Percentiles rank a stretch among this genome's conserved stretches.
phyloP scores from a whole-genome alignment of 2,888 invertebrate species.

The Linnaemya vulpina region DNA sequence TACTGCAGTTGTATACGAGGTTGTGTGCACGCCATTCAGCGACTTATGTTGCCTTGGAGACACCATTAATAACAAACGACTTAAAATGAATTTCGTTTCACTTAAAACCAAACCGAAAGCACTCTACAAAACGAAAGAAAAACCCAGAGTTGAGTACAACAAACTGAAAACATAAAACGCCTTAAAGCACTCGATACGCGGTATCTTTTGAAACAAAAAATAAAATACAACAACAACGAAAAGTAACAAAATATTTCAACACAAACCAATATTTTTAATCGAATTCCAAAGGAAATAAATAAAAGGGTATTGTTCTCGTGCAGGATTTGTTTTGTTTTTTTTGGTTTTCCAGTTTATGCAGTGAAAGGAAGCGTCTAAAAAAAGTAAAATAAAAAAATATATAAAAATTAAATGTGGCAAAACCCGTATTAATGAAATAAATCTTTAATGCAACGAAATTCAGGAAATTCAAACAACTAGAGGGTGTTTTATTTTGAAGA shows the following conservation, averaged over 20 bases:
- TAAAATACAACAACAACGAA: too few species aligned
- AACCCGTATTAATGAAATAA: background rate
- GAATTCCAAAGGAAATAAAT: conserved; percentile 37
- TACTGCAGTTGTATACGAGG: background rate
- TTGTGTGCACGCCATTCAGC: background rate
- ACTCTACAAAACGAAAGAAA: background rate
- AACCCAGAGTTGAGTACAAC: background rate
- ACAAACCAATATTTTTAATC: conserved; percentile 23
- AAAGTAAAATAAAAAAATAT: background rate
- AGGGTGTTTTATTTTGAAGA: background rate
- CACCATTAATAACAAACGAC: conserved; percentile 51
- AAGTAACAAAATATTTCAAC: background rate
- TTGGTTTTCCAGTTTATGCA: background rate
- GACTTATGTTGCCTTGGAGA: conserved; percentile 49
- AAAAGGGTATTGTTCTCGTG: background rate
- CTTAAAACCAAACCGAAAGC: conserved; percentile 12
- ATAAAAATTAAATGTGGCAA: background rate
- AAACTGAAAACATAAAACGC: conserved; percentile 8
- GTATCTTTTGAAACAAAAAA: too few species aligned
- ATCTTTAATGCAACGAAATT: background rate
- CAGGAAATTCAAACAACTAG: conserved; percentile 11
- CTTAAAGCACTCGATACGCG: background rate
- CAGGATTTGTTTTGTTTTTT: background rate
- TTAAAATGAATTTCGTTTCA: conserved; percentile 40
- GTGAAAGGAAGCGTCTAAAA: background rate